Percentiles rank a stretch among this genome's conserved stretches.
These are phyloP conservation scores for Narcine bancroftii DNA, from an alignment of 2,113 vertebrate species.

Conservation along the genomic window DNA sequence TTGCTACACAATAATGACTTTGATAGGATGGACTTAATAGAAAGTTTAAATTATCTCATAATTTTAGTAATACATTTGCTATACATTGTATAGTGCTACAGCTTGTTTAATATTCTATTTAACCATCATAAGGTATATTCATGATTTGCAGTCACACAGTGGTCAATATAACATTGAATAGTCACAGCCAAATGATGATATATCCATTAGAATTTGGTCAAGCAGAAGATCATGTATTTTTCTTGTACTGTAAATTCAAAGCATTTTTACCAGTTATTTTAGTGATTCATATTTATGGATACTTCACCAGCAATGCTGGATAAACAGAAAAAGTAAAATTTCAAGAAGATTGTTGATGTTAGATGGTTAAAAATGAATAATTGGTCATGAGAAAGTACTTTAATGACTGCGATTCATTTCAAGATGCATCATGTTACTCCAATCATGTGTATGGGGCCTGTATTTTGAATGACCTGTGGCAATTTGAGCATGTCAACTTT, in stretches of 20 bases:
- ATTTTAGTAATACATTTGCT: neutral
- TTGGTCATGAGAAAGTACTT: neutral
- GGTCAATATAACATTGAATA: neutral
- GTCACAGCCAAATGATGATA: no score
- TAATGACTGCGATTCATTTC: neutral
- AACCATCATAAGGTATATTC: neutral
- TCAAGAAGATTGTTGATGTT: neutral
- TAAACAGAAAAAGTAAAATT: neutral
- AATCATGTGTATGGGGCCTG: neutral
- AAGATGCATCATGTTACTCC: neutral
- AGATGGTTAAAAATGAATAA: neutral
- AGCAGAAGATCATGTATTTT: neutral
- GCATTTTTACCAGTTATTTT: neutral
- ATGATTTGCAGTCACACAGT: neutral
- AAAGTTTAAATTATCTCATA: neutral
- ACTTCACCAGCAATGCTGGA: neutral
- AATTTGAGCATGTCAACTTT: neutral
- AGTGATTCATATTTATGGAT: neutral
- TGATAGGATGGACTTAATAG: neutral
- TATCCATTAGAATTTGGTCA: neutral
- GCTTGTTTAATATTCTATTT: neutral
- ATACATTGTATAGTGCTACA: neutral
- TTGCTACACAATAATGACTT: neutral
- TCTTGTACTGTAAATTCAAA: slow-evolving; percentile 2
- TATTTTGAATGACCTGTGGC: neutral